Base-by-base conservation (phyloP, 2,113 vertebrate genomes). In the Pholis gunnellus region DNA sequence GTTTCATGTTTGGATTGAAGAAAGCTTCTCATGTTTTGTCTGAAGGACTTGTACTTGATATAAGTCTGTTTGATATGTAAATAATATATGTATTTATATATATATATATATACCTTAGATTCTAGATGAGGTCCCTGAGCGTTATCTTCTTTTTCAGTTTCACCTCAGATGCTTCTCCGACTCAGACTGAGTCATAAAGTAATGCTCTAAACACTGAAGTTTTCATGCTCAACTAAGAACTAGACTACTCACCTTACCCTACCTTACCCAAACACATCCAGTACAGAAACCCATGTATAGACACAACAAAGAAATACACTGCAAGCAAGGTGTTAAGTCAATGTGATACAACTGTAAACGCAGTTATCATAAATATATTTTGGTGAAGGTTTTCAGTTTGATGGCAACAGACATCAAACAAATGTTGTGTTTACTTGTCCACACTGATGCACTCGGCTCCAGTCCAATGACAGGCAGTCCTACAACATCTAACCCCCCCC, bases 401-500 rank as follows among this genome's bases (percentile, higher is more conserved):
- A 77, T 42, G 75, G 46, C 61, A 85, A n/a, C 38, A 74, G 5
- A 84, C 50, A 84, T 84, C 54, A 85, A 79, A 79, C 54, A 85
- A 79, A 79, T 64, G 40, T 73, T 65, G 75, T 59, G 56, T 83
- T 84, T 81, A 60, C 54, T 82, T 69, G 72, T 54, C 29, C 38
- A 44, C 72, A 63, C 27, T 40, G 74, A 86, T 83, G 60, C 27
- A 60, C 83, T 88, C 27, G 44, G 82, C 74, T 72, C 1, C 42
- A 8, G 34, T 84, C 83, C 78, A 84, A 72, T 77, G 75, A 72
- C 72, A 78, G 59, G 57, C 75, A 70, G 65, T 72, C 72, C 54
- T 72, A 82, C 79, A 80, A 77, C 82, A 82, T 74, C 68, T 44
- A 72, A 89, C 78, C 78, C 79, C 87, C 75, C 59, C 36, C 63